Evolutionary conservation across 2,797 vertebrate species (phyloP), one percentile per base, ranked within the genome.

Genomic region (Megalops cyprinoides): DNA sequence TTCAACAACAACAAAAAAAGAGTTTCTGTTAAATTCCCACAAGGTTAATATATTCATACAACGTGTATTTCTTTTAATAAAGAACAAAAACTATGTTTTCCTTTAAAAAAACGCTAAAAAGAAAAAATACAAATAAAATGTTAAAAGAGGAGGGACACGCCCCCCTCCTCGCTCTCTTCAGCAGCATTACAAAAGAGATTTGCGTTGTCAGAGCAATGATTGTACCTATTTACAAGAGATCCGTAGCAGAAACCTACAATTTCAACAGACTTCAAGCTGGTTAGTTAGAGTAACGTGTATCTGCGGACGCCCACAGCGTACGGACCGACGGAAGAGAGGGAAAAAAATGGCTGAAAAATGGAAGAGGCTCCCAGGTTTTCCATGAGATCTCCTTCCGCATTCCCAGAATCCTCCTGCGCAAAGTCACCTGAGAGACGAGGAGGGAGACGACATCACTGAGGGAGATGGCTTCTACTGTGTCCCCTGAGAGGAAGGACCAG

Each of bases 341-440:
- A 25, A 15, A 46, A 1, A 71, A 79, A 83, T 79, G 77, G 77
- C 80, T 53, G 37, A 81, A 71, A 71, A 49, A 73, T 65, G 73
- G 76, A 81, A 79, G 82, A 83, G 67, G 56, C 80, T 81, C 73
- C 56, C 37, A 84, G 79, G 14, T 79, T 82, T 84, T 69, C 76
- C 65, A 39, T 6, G 65, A 69, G 65, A 69, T 69, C 65, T 69
- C 65, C 42, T 18, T 85, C 86, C 84, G 49, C 79, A 85, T 83
- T 84, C 79, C 85, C 79, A 80, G 75, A 83, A 79, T 44, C 44
- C 65, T 85, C 82, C 84, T 85, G 77, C 76, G 80, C 79, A 87
- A 85, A 88, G 85, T 82, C 86, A 87, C 90, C 90, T 93, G 90
- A 91, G 89, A 91, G 83, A 87, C 84, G 78, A 87, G 83, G 86